Evolutionary conservation across 2,888 invertebrate genomes (phyloP), one percentile per base, ranked within the genome.

Genomic region (Arrhopalites spinosus): DNA sequence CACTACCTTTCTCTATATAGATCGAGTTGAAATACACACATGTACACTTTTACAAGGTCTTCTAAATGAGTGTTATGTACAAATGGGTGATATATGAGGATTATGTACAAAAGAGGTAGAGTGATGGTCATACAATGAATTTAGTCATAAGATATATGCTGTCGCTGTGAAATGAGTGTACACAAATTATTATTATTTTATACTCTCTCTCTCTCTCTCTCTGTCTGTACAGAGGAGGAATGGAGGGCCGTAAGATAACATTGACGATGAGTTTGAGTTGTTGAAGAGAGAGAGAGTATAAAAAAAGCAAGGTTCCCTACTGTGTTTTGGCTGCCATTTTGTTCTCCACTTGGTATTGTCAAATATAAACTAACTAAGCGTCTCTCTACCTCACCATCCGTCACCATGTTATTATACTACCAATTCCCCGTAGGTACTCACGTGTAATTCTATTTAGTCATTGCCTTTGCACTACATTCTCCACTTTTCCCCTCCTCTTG

Each of bases 301-400:
- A 64, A 66, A 59, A 71, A 30, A 15, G 43, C 36, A 43, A 43
- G 59, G 43, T 43, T 59, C 71, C 59, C 59, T 43, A 59, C 59
- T 61, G 71, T n/a, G n/a, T n/a, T 43, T 59, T 15, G 71, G 71
- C 71, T 71, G 71, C 71, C 71, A 71, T 71, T 71, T 71, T 71
- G 71, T 71, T 71, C 69, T 69, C 29, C 30, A 71, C 36, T 20
- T 59, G 25, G 29, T 56, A 56, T 69, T 69, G 56, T 70, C 59
- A 71, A 45, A 20, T 43, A 64, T 64, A 36, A 27, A 36, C 30
- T 20, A 20, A 30, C 36, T 64, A 64, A 64, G 45, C 36, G 36
- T 61, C n/a, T 36, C 36, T 64, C 64, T 64, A 30, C 61, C 29
- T 27, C 13, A 36, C 36, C n/a, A 64, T 64, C 64, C 61, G 59